Conservation (phyloP, 2,113 vertebrate species). For the Ia io region DNA sequence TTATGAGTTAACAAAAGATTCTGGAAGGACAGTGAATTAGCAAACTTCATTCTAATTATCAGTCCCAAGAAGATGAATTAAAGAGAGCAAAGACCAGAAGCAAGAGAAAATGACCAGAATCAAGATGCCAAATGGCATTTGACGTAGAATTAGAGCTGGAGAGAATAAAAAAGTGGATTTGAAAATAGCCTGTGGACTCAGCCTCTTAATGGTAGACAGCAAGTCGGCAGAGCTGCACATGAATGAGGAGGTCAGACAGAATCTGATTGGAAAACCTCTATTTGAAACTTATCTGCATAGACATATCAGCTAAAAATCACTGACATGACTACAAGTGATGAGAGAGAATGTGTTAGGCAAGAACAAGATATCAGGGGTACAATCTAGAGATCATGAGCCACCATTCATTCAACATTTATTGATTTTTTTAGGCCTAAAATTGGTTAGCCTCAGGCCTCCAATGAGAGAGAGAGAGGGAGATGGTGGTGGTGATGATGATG, state of each 20-base stretch:
- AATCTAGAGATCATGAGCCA: not conserved
- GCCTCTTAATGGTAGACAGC: not conserved
- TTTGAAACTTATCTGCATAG: not conserved
- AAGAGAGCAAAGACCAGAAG: not conserved
- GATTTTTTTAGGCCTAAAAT: not conserved
- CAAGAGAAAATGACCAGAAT: not conserved
- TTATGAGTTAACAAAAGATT: not conserved
- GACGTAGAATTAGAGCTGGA: not conserved
- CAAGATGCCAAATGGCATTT: not conserved
- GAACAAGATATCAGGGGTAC: not conserved
- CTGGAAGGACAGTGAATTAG: not conserved
- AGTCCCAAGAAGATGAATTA: not conserved
- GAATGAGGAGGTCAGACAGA: not conserved
- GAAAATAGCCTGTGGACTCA: not conserved
- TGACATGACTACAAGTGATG: not conserved
- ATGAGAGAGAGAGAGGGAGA: not conserved
- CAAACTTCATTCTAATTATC: not conserved
- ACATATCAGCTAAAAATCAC: not conserved
- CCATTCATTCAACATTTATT: not conserved
- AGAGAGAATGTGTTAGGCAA: not conserved
- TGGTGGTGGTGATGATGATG: no score
- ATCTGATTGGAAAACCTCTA: not conserved
- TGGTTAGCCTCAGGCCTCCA: not conserved
- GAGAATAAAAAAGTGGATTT: not conserved
- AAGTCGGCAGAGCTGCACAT: not conserved